These are phyloP conservation scores for Xiphorhynchus elegans DNA, from an alignment of 2,113 vertebrate genomes.

Conservation along the genomic window DNA sequence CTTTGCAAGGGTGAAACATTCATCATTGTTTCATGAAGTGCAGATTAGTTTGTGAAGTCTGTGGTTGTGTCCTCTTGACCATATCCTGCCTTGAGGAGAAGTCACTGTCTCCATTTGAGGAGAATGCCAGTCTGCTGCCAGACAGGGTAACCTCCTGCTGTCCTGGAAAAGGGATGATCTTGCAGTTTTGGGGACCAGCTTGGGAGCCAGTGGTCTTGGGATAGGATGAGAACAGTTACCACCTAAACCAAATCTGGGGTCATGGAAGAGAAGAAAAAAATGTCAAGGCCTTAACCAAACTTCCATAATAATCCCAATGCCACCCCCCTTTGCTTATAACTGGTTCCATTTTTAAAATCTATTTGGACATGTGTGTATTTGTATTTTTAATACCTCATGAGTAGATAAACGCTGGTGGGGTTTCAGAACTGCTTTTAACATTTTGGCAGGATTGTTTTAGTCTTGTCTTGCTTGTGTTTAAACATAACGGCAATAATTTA, in stretches of 20 bases:
- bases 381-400: slow-evolving; percentile 80
- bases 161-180: not conserved
- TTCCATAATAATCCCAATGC: slow-evolving; percentile 60
- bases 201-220: slow-evolving; percentile 14
- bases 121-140: not conserved
- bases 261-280: slow-evolving; percentile 36
- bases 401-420: slow-evolving; percentile 64
- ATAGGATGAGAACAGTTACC: slow-evolving; percentile 24
- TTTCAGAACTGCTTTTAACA: slow-evolving; percentile 53
- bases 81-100: not conserved
- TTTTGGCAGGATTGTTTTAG: slow-evolving; percentile 56
- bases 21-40: not conserved
- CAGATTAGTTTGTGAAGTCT: not conserved
- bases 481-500: slow-evolving; percentile 83
- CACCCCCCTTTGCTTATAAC: slow-evolving; percentile 49
- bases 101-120: not conserved
- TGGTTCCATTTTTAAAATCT: slow-evolving; percentile 59
- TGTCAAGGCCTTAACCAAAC: slow-evolving; percentile 72
- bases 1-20: not conserved
- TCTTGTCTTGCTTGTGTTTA: slow-evolving; percentile 73
- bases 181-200: slow-evolving; percentile 16
- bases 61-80: not conserved
- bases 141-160: not conserved
- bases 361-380: slow-evolving; percentile 58
- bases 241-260: slow-evolving; percentile 48